These are phyloP conservation scores for Elanus axillaris DNA, from an alignment of 2,113 vertebrate genomes.

Conservation along the genomic window DNA sequence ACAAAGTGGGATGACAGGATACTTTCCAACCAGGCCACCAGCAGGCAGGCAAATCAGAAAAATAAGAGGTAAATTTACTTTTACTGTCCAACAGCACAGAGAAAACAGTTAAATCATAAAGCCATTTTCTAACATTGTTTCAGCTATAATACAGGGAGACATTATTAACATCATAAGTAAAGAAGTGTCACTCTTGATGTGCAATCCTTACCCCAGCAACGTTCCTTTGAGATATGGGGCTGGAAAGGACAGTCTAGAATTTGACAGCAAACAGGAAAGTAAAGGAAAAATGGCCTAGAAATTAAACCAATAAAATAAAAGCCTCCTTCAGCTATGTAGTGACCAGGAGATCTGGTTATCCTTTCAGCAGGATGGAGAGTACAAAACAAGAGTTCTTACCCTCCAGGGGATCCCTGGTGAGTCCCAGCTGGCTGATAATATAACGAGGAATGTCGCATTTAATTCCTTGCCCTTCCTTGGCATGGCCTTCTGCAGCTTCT, in stretches of 20 bases:
- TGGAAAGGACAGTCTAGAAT: conserved; percentile 13
- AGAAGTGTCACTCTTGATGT: conserved; percentile 29
- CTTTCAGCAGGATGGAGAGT: not conserved
- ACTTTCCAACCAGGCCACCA: not conserved
- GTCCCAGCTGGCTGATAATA: conserved; percentile 96
- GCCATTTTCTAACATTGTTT: not conserved
- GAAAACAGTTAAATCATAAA: conserved; percentile 3
- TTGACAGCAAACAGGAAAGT: not conserved
- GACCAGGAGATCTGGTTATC: not conserved
- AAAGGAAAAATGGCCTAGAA: not conserved
- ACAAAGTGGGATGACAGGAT: not conserved
- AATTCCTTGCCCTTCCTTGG: conserved; percentile 96
- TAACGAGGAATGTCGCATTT: conserved; percentile 95
- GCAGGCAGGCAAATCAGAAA: not conserved
- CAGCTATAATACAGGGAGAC: not conserved
- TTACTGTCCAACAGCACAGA: not conserved
- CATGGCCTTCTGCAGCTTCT: conserved; percentile 97
- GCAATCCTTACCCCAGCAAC: not conserved
- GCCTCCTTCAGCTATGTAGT: not conserved
- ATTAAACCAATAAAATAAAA: not conserved
- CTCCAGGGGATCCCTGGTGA: conserved; percentile 94
- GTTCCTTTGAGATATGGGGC: not conserved
- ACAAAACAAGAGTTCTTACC: conserved; percentile 72
- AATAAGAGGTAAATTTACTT: not conserved
- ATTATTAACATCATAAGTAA: conserved; percentile 50